Base-by-base conservation (phyloP, 2,888 invertebrate genomes). In the Deilephila porcellus region DNA sequence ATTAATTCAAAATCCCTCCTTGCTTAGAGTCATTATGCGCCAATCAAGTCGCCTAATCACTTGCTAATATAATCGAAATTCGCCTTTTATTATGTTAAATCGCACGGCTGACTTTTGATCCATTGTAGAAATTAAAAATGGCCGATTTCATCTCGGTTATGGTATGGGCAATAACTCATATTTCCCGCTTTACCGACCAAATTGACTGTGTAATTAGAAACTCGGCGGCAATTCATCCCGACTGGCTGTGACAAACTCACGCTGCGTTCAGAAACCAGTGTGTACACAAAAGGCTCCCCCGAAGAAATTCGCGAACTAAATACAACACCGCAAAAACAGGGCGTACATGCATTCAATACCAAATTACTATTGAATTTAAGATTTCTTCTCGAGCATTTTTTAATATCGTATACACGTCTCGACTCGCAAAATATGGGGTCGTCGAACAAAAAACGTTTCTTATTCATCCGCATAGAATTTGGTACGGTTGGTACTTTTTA, bases 311-410 rank as follows among this genome's bases (percentile, higher is more conserved):
- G 93, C 93, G 88, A 90, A 88, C 92, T 91, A 91, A 85, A 91
- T 93, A 93, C 91, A 92, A 91, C 91, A 93, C 93, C 93, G 91
- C 93, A 93, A 91, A 91, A 93, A 92, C 90, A 91, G 92, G 92
- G 93, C 90, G 90, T 86, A 89, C 92, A 91, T 90, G 90, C 87
- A 88, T 89, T 91, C 90, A 88, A 80, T 82, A 83, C 89, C 87
- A 93, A 93, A 93, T 93, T 91, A 91, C 93, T 91, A 92, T 93
- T 93, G 93, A 93, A 93, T 93, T 91, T 93, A 91, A 93, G 91
- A 93, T 90, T 88, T 90, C 89, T 89, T 87, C 90, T 88, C 87
- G 89, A 92, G 90, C 87, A 90, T 91, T 92, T 92, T 91, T 92
- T 85, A 92, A 93, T 86, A 83, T 85, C 85, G 83, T 83, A 85